Conservation (phyloP, 2,888 invertebrate genomes). For the Tiliacea aurago region DNA sequence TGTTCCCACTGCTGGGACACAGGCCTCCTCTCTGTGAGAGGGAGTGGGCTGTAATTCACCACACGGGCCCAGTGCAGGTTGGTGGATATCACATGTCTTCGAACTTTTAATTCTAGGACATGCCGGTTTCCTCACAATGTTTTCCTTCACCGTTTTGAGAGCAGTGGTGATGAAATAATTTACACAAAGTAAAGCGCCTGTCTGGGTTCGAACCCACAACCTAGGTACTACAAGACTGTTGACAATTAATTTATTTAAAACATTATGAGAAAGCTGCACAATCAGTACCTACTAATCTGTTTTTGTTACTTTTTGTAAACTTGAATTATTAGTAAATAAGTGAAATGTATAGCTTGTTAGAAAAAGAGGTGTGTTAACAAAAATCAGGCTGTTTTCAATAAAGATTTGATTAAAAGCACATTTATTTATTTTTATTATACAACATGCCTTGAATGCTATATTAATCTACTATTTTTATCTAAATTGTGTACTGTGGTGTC, state of each 20-base stretch:
- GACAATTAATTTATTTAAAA: constrained; percentile 31
- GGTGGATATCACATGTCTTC: too few species aligned
- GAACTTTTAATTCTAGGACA: too few species aligned
- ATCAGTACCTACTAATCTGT: constrained; percentile 15
- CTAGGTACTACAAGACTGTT: too few species aligned
- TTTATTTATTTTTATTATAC: constrained; percentile 48
- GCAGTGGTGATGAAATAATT: too few species aligned
- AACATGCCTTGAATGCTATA: not conserved
- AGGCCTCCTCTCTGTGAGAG: too few species aligned
- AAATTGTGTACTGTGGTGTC: not conserved
- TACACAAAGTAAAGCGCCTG: too few species aligned
- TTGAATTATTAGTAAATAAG: constrained; percentile 74
- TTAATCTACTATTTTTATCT: not conserved
- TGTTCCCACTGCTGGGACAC: too few species aligned
- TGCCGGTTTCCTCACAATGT: too few species aligned
- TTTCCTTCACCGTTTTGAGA: too few species aligned
- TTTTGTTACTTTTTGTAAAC: constrained; percentile 73
- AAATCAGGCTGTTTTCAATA: constrained; percentile 72
- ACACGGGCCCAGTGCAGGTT: too few species aligned
- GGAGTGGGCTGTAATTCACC: too few species aligned
- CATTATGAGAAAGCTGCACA: constrained; percentile 21
- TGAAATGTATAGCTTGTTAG: constrained; percentile 72
- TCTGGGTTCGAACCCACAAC: too few species aligned
- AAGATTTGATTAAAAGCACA: constrained; percentile 62
- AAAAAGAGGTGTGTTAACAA: constrained; percentile 61